These are phyloP conservation scores for Drosophila flavopinicola DNA, from an alignment of 2,888 invertebrate species.

Conservation along the genomic window DNA sequence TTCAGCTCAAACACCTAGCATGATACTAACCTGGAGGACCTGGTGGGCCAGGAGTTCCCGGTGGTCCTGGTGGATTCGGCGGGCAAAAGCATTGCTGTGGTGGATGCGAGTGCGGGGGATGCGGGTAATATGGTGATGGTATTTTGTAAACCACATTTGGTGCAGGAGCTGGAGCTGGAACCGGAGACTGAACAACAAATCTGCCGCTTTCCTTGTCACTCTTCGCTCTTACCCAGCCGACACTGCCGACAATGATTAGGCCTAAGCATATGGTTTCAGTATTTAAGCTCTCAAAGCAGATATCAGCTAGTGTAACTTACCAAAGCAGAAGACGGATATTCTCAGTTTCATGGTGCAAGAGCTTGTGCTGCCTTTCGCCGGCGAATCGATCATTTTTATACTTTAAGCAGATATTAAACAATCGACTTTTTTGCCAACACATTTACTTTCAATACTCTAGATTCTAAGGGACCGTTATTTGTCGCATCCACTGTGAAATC, in stretches of 20 bases:
- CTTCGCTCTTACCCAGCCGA: constrained; percentile 10
- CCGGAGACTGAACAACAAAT: constrained; percentile 44
- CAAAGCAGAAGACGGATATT: constrained; percentile 45
- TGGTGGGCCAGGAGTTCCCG: constrained; percentile 38
- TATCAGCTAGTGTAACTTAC: constrained; percentile 40
- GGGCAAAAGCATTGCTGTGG: constrained; percentile 47
- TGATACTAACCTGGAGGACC: constrained; percentile 21
- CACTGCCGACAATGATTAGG: constrained; percentile 4
- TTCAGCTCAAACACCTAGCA: not conserved
- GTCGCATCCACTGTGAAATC: constrained; percentile 27
- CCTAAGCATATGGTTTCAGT: constrained; percentile 5
- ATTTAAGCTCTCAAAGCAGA: not conserved
- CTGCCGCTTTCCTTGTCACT: constrained; percentile 39
- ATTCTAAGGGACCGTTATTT: constrained; percentile 50
- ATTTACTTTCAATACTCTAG: constrained; percentile 43
- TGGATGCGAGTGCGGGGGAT: constrained; percentile 25
- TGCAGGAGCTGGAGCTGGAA: constrained; percentile 31
- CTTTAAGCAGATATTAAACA: constrained; percentile 15
- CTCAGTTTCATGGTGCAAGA: constrained; percentile 54
- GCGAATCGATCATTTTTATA: constrained; percentile 60
- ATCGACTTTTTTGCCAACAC: constrained; percentile 1
- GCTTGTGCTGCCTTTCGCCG: constrained; percentile 44
- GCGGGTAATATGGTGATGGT: constrained; percentile 36
- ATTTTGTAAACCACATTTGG: constrained; percentile 48
- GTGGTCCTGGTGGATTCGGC: constrained; percentile 47